phyloP scores from a whole-genome alignment of 2,797 vertebrate genomes.

The Liparis tanakae region DNA sequence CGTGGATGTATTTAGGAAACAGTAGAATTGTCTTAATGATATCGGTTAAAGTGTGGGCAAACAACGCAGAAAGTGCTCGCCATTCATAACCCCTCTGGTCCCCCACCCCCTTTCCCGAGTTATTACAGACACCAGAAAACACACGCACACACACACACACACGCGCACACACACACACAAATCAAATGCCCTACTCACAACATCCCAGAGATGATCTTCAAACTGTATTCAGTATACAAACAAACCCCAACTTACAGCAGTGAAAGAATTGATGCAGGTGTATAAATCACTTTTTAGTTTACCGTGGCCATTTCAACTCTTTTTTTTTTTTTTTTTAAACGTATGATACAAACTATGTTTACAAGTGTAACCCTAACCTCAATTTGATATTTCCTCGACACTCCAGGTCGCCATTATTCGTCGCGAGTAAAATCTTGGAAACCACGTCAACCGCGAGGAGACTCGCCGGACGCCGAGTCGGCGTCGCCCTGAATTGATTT shows the following conservation, averaged over 20 bases:
- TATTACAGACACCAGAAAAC: constrained; percentile 72
- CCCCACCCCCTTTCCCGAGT: constrained; percentile 59
- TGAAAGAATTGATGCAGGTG: constrained; percentile 74
- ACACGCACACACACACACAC: constrained; percentile 59
- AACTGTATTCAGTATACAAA: constrained; percentile 82
- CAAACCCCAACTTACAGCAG: constrained; percentile 88
- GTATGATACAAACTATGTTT: constrained; percentile 56
- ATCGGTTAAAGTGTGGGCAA: constrained; percentile 72
- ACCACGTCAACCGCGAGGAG: constrained; percentile 53
- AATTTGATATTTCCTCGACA: constrained; percentile 54
- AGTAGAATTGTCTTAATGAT: constrained; percentile 72
- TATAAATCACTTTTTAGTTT: constrained; percentile 54
- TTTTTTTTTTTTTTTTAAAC: too few species aligned
- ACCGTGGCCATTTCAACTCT: constrained; percentile 52
- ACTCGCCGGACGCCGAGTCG: constrained; percentile 32
- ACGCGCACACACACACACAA: constrained; percentile 51
- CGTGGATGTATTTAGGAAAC: constrained; percentile 79
- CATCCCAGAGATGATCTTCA: constrained; percentile 78
- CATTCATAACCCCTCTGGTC: constrained; percentile 67
- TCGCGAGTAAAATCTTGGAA: constrained; percentile 59
- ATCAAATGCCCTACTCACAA: constrained; percentile 79
- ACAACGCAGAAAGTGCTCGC: constrained; percentile 76
- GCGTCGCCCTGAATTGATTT: constrained; percentile 64
- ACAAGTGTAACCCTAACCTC: constrained; percentile 49
- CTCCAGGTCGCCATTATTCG: constrained; percentile 54